Base-by-base conservation (phyloP, 2,888 invertebrate genomes). In the Frankliniella fusca region DNA sequence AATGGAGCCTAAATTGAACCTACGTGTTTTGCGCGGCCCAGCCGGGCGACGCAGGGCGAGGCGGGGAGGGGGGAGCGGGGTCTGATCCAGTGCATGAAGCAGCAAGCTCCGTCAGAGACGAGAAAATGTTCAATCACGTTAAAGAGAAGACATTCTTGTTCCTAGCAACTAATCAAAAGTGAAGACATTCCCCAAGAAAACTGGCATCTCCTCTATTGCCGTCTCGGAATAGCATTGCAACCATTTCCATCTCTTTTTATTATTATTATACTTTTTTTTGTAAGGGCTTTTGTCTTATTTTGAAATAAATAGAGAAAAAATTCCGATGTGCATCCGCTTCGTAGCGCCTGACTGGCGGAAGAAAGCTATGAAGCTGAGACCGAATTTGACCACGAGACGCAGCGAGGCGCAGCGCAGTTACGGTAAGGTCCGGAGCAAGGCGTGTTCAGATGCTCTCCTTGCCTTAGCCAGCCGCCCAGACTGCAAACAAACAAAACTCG, bases 391-490 rank as follows among this genome's bases (percentile, higher is more conserved):
- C 61, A n/a, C n/a, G 61, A 61, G 61, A 61, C 15, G 61, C 61
- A n/a, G 20, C n/a, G 61, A 15, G 20, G 15, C 20, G 20, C 18
- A 61, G 18, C 20, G 61, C 15, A n/a, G 61, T n/a, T 20, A 61
- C n/a, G 61, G 18, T 61, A 61, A 61, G 20, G 61, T 61, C 61
- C 61, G 61, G 61, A 61, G 61, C 61, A 61, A 61, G 61, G 61
- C 61, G 61, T 61, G 18, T 61, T 61, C 61, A 20, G 61, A 20
- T 61, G 61, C 61, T 61, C 61, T 61, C 61, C 61, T 61, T 76
- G 70, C 70, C 23, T 23, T 76, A 76, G 70, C 70, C 70, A 76
- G 27, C 70, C 70, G 70, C 70, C 70, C 70, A 76, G 70, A 76
- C 70, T 76, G 70, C 27, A 76, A 76, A 76, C n/a, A 27, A 76